phyloP scores from a whole-genome alignment of 2,888 invertebrate genomes.

The Andrena bucephala region DNA sequence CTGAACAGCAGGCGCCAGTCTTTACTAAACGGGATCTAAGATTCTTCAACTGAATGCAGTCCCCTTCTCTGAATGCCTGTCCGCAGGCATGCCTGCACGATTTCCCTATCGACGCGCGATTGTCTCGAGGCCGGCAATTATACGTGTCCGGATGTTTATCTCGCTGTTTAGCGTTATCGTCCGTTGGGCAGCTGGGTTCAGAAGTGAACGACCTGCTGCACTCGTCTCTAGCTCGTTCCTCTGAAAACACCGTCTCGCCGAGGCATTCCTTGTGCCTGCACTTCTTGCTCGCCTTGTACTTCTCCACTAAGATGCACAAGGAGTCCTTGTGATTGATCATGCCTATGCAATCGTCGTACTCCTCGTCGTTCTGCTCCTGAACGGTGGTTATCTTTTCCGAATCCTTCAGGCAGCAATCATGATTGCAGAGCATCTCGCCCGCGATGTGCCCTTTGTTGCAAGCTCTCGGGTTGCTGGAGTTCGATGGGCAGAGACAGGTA shows the following conservation, averaged over 20 bases:
- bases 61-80: constrained; percentile 37
- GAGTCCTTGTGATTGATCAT: constrained; percentile 80
- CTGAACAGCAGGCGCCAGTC: constrained; percentile 56
- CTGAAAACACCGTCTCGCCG: constrained; percentile 7
- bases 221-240: constrained; percentile 42
- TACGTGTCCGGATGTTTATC: constrained; percentile 23
- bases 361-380: constrained; percentile 63
- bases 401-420: constrained; percentile 50
- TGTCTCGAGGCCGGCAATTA: constrained; percentile 33
- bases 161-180: constrained; percentile 37
- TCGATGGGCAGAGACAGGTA: constrained; percentile 36
- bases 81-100: constrained; percentile 44
- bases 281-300: constrained; percentile 66
- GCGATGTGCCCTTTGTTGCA: neutral
- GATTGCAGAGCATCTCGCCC: constrained; percentile 28
- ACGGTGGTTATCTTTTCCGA: constrained; percentile 60
- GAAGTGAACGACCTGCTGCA: constrained; percentile 53
- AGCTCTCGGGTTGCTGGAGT: neutral
- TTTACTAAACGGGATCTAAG: constrained; percentile 58
- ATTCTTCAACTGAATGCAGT: constrained; percentile 50
- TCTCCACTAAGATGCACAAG: constrained; percentile 78
- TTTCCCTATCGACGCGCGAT: constrained; percentile 27
- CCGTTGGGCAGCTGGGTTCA: constrained; percentile 47
- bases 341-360: constrained; percentile 58
- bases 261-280: constrained; percentile 29